Base-by-base conservation (phyloP, 2,797 vertebrate species). In the Scleropages formosus region DNA sequence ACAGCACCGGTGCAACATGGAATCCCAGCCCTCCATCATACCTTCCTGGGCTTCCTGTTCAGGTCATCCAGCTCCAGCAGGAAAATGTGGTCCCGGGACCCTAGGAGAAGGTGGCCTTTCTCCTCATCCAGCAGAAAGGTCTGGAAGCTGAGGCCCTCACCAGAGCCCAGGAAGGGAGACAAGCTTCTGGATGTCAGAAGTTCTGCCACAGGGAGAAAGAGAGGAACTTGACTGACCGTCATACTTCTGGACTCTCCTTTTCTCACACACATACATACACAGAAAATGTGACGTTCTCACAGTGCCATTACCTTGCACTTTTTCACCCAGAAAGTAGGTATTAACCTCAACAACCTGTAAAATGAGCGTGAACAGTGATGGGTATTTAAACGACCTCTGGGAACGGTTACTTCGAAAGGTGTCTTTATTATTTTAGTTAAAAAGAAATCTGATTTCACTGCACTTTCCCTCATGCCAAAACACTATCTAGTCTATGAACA, bases 111-210 rank as follows among this genome's bases (percentile, higher is more conserved):
- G 59, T 90, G 89, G 75, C 94, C 90, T 78, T 93, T 93, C 90
- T 99, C 98, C 83, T 99, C 97, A 78, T 99, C 98, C 82, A 99
- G 78, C 77, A 98, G 89, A 84, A 99, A 86, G 0, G 95, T 95
- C 84, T 94, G 95, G 88, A 96, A 96, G 87, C 94, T 94, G 80
- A 96, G 91, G 56, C 94, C 95, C 74, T 96, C 95, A 0, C 91
- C 82, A 24, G 96, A 94, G 64, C 94, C 94, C 89, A 95, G 76
- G 85, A 97, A 96, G 58, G 94, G 89, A 76, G 95, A 90, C 22
- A 94, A 92, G 83, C 96, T 96, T 86, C 95, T 95, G 74, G 94
- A 95, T 84, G 94, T 91, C 75, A 96, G 85, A 82, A 99, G 89
- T 59, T 98, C 98, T 99, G 89, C 73, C 53, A n/a, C 18, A 58